Percentiles rank a stretch among this genome's conserved stretches.
Conservation (phyloP, 2,797 vertebrate genomes). For the Sardinella longiceps region DNA sequence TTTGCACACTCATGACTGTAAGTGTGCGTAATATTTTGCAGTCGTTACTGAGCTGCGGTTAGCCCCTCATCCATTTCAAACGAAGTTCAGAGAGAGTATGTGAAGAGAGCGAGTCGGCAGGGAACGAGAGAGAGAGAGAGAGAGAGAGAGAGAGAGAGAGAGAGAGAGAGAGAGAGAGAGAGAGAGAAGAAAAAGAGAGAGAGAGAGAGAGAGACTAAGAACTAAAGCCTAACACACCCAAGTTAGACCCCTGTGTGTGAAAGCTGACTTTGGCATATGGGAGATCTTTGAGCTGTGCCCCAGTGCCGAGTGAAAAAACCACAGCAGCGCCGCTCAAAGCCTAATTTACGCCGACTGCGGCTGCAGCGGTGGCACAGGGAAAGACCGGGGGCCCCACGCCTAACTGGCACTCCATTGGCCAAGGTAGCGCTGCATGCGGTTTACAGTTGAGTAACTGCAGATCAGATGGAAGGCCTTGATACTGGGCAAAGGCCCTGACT, state of each 20-base stretch:
- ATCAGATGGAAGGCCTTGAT: not conserved
- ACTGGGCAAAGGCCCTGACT: not conserved
- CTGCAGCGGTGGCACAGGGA: not conserved
- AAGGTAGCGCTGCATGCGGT: slow-evolving; percentile 1
- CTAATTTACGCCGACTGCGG: not conserved
- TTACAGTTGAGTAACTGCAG: not conserved
- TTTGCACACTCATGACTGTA: not conserved
- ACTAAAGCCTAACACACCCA: not conserved
- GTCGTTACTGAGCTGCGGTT: not conserved
- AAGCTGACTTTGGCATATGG: slow-evolving; percentile 15
- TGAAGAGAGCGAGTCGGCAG: not conserved
- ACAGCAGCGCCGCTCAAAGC: slow-evolving; percentile 2
- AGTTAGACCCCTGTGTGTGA: not conserved
- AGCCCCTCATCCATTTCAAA: slow-evolving; percentile 4
- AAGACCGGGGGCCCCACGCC: not conserved
- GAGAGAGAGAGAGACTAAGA: not conserved
- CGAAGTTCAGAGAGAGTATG: not conserved
- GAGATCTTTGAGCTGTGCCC: not conserved
- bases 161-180: not conserved
- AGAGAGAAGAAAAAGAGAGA: not conserved
- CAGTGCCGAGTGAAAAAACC: not conserved
- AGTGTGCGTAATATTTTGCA: not conserved
- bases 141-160: not conserved
- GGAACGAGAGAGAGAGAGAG: not conserved
- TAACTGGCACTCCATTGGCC: not conserved